A percentile compares a stretch with the other conserved stretches of the same genome.
Evolutionary conservation across 2,113 vertebrate genomes (phyloP).

Genomic region (Tragelaphus strepsiceros): DNA sequence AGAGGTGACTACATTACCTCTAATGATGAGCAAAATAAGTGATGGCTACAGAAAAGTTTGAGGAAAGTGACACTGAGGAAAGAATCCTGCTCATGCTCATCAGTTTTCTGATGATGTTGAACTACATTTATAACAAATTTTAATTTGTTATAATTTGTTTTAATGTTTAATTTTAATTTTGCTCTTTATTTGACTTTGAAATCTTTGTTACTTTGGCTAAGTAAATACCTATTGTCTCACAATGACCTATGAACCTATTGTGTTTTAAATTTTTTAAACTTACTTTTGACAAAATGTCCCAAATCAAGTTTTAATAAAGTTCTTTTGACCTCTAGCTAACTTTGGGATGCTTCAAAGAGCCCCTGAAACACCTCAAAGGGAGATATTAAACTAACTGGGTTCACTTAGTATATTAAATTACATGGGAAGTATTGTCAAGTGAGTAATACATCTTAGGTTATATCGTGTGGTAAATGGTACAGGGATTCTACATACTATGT

Average conservation of each 20-base stretch:
- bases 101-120: neutral
- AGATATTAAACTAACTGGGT: neutral
- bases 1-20: neutral
- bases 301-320: neutral
- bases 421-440: neutral
- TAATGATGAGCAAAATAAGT: neutral
- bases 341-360: neutral
- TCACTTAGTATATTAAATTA: neutral
- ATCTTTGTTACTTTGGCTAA: neutral
- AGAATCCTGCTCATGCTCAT: neutral
- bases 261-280: neutral
- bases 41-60: neutral
- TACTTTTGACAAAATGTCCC: neutral
- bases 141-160: no score
- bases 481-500: neutral
- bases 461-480: neutral
- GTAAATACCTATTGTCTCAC: neutral
- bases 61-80: neutral
- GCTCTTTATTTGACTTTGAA: neutral
- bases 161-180: no score
- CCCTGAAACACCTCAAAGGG: neutral
- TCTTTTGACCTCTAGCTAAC: neutral
- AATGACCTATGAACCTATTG: neutral
- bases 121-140: neutral
- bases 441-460: neutral